Conservation (phyloP, 2,797 vertebrate species). For the Cacajao melanocephalus region DNA sequence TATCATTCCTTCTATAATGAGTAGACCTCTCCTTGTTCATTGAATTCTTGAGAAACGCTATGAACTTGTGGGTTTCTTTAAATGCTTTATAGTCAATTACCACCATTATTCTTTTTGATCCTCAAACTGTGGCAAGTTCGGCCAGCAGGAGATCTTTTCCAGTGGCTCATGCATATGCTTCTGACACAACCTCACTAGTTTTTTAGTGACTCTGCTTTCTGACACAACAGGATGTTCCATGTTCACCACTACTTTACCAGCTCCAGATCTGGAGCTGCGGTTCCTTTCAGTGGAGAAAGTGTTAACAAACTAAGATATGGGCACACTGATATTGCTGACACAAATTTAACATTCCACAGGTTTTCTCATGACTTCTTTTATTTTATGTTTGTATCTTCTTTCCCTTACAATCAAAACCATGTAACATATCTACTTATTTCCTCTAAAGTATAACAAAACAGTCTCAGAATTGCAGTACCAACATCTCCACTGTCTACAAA, state of each 20-base stretch:
- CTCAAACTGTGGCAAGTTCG: not conserved
- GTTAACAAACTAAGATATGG: constrained; percentile 35
- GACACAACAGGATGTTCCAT: not conserved
- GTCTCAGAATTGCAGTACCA: constrained; percentile 24
- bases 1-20: not conserved
- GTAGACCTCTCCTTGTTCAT: not conserved
- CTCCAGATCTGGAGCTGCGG: not conserved
- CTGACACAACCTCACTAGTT: not conserved
- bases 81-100: constrained; percentile 10
- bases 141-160: not conserved
- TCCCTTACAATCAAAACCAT: not conserved
- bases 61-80: not conserved
- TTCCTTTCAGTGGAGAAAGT: not conserved
- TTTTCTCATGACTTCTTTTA: not conserved
- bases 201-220: constrained; percentile 37
- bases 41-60: constrained; percentile 29
- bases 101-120: not conserved
- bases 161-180: not conserved
- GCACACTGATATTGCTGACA: not conserved
- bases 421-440: not conserved
- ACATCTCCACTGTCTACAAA: not conserved
- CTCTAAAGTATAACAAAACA: not conserved
- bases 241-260: not conserved
- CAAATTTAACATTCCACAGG: constrained; percentile 3
- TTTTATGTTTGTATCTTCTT: constrained; percentile 25